Conservation (phyloP, 2,113 vertebrate species). For the Colossoma macropomum region DNA sequence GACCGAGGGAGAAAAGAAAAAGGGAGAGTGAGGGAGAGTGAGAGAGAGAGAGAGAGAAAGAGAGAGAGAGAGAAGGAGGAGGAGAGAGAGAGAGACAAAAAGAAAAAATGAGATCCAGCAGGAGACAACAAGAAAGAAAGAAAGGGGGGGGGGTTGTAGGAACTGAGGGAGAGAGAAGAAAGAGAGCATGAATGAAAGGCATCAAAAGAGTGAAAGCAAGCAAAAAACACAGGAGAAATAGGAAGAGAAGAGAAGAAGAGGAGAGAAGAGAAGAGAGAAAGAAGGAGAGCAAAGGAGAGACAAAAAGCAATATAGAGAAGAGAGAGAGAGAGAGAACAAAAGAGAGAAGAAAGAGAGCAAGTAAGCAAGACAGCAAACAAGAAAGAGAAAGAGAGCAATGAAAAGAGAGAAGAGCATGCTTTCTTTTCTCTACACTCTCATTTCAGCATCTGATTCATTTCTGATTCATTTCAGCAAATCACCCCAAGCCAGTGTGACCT, state of each 20-base stretch:
- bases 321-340: background rate
- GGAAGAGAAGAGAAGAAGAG: background rate
- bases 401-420: conserved; percentile 54
- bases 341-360: too few species aligned
- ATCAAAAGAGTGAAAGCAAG: background rate
- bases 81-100: conserved; percentile 22
- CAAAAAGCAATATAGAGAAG: conserved; percentile 11
- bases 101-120: conserved; percentile 20
- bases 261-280: background rate
- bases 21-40: too few species aligned
- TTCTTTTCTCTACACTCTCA: conserved; percentile 54
- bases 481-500: conserved; percentile 72
- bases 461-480: conserved; percentile 77
- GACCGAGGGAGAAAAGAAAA: background rate
- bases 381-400: conserved; percentile 25
- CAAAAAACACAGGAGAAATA: too few species aligned
- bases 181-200: too few species aligned
- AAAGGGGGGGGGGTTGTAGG: background rate
- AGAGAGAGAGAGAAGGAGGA: background rate
- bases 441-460: conserved; percentile 77
- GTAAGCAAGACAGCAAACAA: too few species aligned
- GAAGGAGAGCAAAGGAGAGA: background rate
- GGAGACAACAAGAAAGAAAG: background rate
- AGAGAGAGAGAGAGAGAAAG: conserved; percentile 24
- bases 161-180: conserved; percentile 15